These are phyloP conservation scores for Drosophila ohnishii DNA, from an alignment of 1,140 invertebrate species.

Conservation along the genomic window DNA sequence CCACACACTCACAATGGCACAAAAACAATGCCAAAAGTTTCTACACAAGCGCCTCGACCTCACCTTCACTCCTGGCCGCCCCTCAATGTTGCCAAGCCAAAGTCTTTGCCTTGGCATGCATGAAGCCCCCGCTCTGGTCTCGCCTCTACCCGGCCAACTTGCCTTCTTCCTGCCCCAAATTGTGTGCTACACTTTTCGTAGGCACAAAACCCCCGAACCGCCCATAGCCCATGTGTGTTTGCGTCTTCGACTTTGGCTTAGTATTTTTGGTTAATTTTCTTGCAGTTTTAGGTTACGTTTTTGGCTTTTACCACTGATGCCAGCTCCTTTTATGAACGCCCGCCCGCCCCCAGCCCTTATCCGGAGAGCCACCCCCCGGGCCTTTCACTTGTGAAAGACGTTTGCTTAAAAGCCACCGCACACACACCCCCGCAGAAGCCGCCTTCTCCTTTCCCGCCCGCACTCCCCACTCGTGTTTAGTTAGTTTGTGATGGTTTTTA, in stretches of 20 bases:
- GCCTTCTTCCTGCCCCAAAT: conserved; percentile 49
- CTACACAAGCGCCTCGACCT: conserved; percentile 66
- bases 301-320: conserved; percentile 76
- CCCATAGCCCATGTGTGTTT: conserved; percentile 28
- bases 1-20: conserved; percentile 57
- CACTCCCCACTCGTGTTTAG: conserved; percentile 57
- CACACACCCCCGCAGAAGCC: conserved; percentile 29
- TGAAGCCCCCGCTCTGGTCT: conserved; percentile 9
- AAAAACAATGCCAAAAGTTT: conserved; percentile 81
- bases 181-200: conserved; percentile 64
- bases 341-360: conserved; percentile 3
- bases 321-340: conserved; percentile 37
- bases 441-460: conserved; percentile 11
- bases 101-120: conserved; percentile 64
- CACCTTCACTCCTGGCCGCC: conserved; percentile 63
- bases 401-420: conserved; percentile 78
- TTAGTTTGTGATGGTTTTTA: conserved; percentile 80
- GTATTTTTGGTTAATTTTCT: conserved; percentile 82
- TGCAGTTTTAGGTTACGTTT: conserved; percentile 82
- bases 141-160: background rate
- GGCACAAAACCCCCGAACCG: conserved; percentile 52
- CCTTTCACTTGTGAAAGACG: conserved; percentile 77
- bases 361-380: conserved; percentile 49
- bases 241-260: conserved; percentile 79
- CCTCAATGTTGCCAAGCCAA: conserved; percentile 77